Base-by-base conservation (phyloP, 2,113 vertebrate species). In the Columba janthina region DNA sequence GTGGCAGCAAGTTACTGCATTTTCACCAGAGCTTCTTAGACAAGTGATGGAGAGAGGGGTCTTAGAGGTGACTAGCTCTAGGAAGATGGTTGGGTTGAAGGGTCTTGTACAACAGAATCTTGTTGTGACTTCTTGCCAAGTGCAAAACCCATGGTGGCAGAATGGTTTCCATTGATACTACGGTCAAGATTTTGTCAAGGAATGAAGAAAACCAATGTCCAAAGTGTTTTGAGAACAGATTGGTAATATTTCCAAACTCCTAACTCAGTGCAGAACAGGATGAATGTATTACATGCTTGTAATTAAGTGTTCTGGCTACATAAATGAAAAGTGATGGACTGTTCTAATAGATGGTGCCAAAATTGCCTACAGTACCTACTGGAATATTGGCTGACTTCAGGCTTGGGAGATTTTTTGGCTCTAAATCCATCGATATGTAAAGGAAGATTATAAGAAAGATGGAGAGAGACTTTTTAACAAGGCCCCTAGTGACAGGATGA, bases 1-100 rank as follows among this genome's bases (percentile, higher is more conserved):
- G 42, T 80, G 40, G 2, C 28, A n/a, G 0, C 0, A 69, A 58
- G 20, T 20, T 73, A 21, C 0, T 17, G 50, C 60, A 15, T 34
- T 80, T 79, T 57, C 22, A 42, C 7, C 38, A 14, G 7, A 78
- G 8, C 17, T 36, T 19, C 58, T 66, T 66, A 53, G 21, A 31
- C 31, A 65, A 40, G 24, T 9, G 51, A 4, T 54, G 60, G 29
- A 15, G 24, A 72, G 31, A 16, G 16, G 17, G 64, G 3, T 31
- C 44, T n/a, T 44, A 29, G 40, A 53, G 32, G 58, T 60, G 34
- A 11, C 62, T 54, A 66, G 20, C 38, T 58, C 25, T 10, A 48
- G 6, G 25, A 20, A 53, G 28, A 18, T 11, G 18, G 6, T 28
- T 54, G 57, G 34, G 7, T 36, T 78, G 48, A 42, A 79, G 70